Evolutionary conservation across 1,140 invertebrate species (phyloP).

Genomic region (Zelostemma sp.): DNA sequence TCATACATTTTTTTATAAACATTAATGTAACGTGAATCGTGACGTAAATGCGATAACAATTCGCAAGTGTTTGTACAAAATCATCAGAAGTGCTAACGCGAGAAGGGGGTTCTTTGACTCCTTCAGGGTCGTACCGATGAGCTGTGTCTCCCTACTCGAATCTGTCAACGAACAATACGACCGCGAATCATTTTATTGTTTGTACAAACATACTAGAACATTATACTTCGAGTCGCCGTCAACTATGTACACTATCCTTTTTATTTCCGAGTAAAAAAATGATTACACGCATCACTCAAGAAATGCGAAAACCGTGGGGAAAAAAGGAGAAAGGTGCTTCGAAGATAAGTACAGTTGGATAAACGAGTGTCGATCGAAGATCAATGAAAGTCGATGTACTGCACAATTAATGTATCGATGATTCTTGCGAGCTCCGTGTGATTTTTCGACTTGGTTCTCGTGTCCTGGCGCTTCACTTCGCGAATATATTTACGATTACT

Average conservation of each 20-base stretch:
- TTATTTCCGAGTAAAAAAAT: constrained; percentile 17
- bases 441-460: no score
- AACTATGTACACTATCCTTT: constrained; percentile 22
- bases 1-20: constrained; percentile 57
- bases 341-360: no score
- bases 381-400: neutral
- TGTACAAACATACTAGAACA: constrained; percentile 46
- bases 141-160: constrained; percentile 45
- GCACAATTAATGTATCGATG: no score
- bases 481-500: no score
- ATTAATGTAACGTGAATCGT: constrained; percentile 55
- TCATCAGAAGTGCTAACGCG: constrained; percentile 54
- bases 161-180: constrained; percentile 46
- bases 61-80: constrained; percentile 57
- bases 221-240: constrained; percentile 23
- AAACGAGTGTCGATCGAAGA: neutral
- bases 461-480: no score
- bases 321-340: no score
- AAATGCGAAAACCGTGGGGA: no score
- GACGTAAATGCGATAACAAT: constrained; percentile 57
- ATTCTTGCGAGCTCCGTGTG: no score
- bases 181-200: constrained; percentile 43
- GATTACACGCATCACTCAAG: no score
- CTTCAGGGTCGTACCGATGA: constrained; percentile 41
- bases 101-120: constrained; percentile 53